These are phyloP conservation scores for Ornithoptera priamus DNA, from an alignment of 2,888 invertebrate genomes.

Conservation along the genomic window DNA sequence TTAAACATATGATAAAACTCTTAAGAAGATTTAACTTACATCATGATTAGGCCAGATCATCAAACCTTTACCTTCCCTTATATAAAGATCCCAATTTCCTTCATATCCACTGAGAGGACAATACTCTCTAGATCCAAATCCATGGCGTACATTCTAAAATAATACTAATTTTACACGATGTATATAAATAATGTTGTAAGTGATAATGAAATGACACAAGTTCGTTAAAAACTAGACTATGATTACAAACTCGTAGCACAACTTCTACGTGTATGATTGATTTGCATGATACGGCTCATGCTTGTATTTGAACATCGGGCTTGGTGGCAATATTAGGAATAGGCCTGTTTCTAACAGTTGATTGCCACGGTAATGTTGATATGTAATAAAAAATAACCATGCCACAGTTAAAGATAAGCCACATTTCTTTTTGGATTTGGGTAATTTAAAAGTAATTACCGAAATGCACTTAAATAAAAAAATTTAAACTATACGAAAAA, in stretches of 20 bases:
- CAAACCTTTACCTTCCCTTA: constrained; percentile 78
- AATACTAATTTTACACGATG: background rate
- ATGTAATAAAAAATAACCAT: too few species aligned
- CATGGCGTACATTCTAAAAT: constrained; percentile 64
- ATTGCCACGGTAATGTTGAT: background rate
- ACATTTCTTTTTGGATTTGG: too few species aligned
- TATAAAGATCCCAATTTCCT: constrained; percentile 76
- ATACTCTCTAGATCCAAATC: constrained; percentile 68
- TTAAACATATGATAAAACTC: background rate
- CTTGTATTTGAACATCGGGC: too few species aligned
- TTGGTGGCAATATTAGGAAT: background rate
- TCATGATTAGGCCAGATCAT: constrained; percentile 82
- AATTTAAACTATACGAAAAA: background rate
- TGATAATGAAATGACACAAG: too few species aligned
- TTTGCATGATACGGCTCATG: too few species aligned
- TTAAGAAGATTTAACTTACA: constrained; percentile 51
- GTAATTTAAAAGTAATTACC: too few species aligned
- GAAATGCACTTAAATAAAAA: background rate
- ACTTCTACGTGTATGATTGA: too few species aligned
- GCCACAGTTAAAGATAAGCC: too few species aligned
- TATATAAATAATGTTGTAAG: background rate
- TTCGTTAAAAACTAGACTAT: background rate
- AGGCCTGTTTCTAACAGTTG: background rate
- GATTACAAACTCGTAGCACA: background rate
- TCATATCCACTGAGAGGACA: constrained; percentile 68